Evolutionary conservation across 2,797 vertebrate genomes (phyloP).

Genomic region (Cryptoblepharus egeriae): DNA sequence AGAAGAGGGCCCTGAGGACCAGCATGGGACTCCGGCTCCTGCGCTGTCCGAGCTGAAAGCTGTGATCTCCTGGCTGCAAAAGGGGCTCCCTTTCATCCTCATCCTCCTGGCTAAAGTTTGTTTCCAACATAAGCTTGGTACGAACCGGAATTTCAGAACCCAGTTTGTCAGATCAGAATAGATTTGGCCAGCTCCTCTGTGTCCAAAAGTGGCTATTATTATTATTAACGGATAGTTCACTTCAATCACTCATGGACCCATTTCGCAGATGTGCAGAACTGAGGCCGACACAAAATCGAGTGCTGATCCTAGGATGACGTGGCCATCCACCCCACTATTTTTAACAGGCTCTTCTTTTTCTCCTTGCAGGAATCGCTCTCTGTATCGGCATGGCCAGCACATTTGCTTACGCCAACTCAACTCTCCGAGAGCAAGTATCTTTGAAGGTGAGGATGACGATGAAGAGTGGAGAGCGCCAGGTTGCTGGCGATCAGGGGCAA

Average conservation of each 20-base stretch:
- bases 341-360: too few species aligned
- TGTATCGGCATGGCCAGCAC: slow-evolving; percentile 97
- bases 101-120: slow-evolving; percentile 96
- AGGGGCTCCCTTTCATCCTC: slow-evolving; percentile 95
- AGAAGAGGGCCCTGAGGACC: slow-evolving; percentile 86
- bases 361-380: slow-evolving; percentile 89
- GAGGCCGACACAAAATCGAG: not conserved
- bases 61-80: slow-evolving; percentile 93
- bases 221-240: too few species aligned
- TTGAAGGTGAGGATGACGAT: slow-evolving; percentile 89
- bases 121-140: slow-evolving; percentile 97
- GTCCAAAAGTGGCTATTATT: not conserved
- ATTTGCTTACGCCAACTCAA: slow-evolving; percentile 94
- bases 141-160: not conserved
- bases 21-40: slow-evolving; percentile 88
- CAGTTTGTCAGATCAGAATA: not conserved
- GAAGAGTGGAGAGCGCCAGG: not conserved
- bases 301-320: not conserved
- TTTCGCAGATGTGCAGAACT: not conserved
- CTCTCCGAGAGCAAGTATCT: slow-evolving; percentile 93
- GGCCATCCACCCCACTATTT: too few species aligned
- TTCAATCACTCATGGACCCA: not conserved
- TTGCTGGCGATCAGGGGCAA: not conserved
- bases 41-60: slow-evolving; percentile 94
- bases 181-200: not conserved